Percentiles rank a stretch among this genome's conserved stretches.
phyloP scores from a whole-genome alignment of 30 jellyfish, hydroid and myxozoan genomes.

The Aurelia sp. region DNA sequence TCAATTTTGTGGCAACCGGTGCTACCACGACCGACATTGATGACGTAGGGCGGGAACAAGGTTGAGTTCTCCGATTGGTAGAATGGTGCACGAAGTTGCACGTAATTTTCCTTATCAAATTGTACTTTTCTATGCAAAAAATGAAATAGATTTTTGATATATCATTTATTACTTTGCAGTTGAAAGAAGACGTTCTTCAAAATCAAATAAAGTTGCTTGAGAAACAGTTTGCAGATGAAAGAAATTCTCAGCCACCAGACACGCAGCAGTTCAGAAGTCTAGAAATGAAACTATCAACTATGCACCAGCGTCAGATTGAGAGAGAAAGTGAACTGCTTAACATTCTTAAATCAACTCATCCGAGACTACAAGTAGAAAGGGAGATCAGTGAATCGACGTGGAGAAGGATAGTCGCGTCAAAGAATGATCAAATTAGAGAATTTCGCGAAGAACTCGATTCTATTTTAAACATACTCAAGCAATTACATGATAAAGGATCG shows the following conservation, averaged over 20 bases:
- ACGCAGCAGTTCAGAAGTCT: constrained; percentile 47
- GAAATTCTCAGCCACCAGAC: constrained; percentile 50
- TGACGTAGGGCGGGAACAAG: too few species aligned
- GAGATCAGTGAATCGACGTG: constrained; percentile 37
- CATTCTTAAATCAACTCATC: constrained; percentile 22
- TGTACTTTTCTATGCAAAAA: too few species aligned
- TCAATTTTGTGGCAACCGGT: too few species aligned
- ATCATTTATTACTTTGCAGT: background rate
- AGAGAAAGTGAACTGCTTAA: constrained; percentile 63
- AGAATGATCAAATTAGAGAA: constrained; percentile 45
- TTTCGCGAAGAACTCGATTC: constrained; percentile 73
- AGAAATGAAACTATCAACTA: constrained; percentile 40
- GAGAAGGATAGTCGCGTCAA: constrained; percentile 37
- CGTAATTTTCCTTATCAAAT: too few species aligned
- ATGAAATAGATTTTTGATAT: too few species aligned
- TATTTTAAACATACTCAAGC: constrained; percentile 44
- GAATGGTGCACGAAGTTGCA: too few species aligned
- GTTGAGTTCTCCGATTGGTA: too few species aligned
- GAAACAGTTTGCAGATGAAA: constrained; percentile 50
- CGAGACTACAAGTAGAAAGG: background rate
- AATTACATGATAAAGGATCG: constrained; percentile 31
- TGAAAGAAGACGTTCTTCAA: constrained; percentile 47
- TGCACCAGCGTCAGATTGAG: constrained; percentile 50
- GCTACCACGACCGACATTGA: too few species aligned
- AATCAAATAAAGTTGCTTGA: constrained; percentile 25